Percentiles rank a stretch among this genome's conserved stretches.
Evolutionary conservation across 2,797 vertebrate species (phyloP).

Genomic region (Mormyrops boulengeri): DNA sequence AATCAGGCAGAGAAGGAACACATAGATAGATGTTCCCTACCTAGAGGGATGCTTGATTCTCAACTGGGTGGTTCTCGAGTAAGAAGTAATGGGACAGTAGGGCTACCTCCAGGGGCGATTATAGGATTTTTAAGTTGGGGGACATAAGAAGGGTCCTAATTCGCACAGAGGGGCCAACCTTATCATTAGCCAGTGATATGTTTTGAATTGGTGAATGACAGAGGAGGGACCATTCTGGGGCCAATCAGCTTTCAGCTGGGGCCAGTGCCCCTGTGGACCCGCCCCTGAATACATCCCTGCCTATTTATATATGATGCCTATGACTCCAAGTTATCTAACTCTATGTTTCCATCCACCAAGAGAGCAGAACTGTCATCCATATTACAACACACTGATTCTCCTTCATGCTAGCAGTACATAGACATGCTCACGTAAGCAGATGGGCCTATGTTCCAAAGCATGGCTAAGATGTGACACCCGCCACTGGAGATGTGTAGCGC

Average conservation of each 20-base stretch:
- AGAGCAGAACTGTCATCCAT: neutral
- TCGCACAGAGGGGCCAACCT: neutral
- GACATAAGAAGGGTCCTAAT: neutral
- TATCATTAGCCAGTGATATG: neutral
- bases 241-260: neutral
- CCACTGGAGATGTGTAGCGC: neutral
- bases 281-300: neutral
- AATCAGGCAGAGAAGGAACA: conserved; percentile 34
- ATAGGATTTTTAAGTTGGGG: neutral
- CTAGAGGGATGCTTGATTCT: conserved; percentile 60
- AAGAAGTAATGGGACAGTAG: conserved; percentile 54
- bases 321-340: neutral
- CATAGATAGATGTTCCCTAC: conserved; percentile 18
- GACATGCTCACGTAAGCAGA: neutral
- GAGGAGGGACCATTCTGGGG: neutral
- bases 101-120: neutral
- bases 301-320: neutral
- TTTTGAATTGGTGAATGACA: neutral
- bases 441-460: neutral
- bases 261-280: neutral
- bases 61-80: conserved; percentile 49
- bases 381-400: neutral
- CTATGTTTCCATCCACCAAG: neutral
- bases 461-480: neutral
- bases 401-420: neutral